Evolutionary conservation across 2,113 vertebrate species (phyloP), one percentile per base, ranked within the genome.

Genomic region (Ia io): DNA sequence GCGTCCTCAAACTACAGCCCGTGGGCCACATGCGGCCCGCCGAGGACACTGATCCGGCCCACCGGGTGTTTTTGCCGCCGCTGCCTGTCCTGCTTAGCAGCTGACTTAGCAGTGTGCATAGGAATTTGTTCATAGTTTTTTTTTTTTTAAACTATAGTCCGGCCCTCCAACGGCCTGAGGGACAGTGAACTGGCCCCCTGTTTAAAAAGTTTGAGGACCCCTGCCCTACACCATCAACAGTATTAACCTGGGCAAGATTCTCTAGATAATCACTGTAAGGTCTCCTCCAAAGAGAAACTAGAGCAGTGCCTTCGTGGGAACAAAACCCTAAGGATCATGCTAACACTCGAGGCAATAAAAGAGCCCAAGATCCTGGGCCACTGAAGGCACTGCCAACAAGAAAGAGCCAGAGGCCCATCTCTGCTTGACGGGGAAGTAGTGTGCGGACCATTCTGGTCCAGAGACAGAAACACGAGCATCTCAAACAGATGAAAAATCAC

Each of bases 241-340:
- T 89, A 98, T 99, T 96, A 99, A 99, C 89, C 97, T 99, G 96
- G 99, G 99, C 91, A 98, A 99, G 17, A 98, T 99, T 97, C 96
- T 99, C 18, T 99, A 90, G 99, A 99, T n/a, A 98, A 98, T 53
- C 98, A 99, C 95, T 98, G 98, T 97, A 99, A 99, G 93, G 98
- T 99, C 87, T 99, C 99, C 96, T 99, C 99, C 80, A 99, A 99
- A 98, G 98, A 99, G 97, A 99, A 99, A 91, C 98, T 99, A 53
- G 99, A 99, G 91, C 99, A 99, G 71, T 98, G 98, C 37, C 99
- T 99, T 96, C 98, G 98, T 16, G 99, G 99, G 13, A 98, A 99
- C 99, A 97, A 98, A 95, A 99, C 98, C 14, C 86, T 99, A 40
- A 99, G 99, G 97, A 99, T 98, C 1, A 98, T 99, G 28, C 97